A percentile compares a stretch with the other conserved stretches of the same genome.
phyloP scores from a whole-genome alignment of 2,797 vertebrate genomes.

The Micromesistius poutassou region DNA sequence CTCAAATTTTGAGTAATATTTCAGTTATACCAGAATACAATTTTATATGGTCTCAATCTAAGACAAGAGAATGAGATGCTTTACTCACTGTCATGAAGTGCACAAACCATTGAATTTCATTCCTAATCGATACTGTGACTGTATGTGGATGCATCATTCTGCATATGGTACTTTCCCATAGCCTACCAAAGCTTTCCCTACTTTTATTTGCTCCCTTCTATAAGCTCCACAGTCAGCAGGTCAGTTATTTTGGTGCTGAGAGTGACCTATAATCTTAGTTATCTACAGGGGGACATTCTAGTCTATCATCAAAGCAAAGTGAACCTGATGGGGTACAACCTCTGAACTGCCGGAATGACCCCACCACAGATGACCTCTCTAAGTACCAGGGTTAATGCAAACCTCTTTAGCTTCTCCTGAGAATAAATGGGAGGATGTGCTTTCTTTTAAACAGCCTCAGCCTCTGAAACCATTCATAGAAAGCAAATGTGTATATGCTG shows the following conservation, averaged over 20 bases:
- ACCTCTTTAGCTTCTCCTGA: neutral
- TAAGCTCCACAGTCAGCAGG: neutral
- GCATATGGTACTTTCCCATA: neutral
- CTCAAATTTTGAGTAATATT: no score
- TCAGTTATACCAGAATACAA: no score
- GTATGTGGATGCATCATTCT: neutral
- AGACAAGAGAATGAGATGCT: neutral
- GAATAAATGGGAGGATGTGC: neutral
- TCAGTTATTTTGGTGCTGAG: neutral
- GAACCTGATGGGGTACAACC: neutral
- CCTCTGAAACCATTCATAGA: neutral
- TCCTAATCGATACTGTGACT: neutral
- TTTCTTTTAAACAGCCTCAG: neutral
- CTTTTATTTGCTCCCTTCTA: neutral
- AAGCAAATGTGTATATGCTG: neutral
- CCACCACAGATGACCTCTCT: neutral
- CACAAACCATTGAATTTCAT: neutral
- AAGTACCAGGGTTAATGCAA: neutral
- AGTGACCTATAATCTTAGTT: neutral
- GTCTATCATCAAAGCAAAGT: constrained; percentile 1
- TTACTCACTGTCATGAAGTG: no score
- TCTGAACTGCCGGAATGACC: neutral
- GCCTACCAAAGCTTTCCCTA: neutral
- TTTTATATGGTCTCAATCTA: neutral
- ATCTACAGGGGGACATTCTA: constrained; percentile 2